Conservation (phyloP, 1,140 invertebrate genomes). For the Melitaea cinxia region DNA sequence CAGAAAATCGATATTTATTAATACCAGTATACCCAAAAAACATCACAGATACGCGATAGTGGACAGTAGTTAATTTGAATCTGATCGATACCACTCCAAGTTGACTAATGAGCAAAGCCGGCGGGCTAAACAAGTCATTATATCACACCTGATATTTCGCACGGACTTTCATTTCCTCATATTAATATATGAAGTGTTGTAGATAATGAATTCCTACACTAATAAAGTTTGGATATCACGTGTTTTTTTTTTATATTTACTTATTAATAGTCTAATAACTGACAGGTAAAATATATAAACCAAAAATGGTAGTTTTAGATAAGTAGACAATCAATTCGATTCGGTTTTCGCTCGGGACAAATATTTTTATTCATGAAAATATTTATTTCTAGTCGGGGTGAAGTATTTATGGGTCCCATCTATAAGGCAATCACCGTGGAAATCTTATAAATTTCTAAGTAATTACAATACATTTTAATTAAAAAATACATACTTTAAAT, state of each 20-base stretch:
- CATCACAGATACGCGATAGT: conserved; percentile 33
- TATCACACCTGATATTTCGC: conserved; percentile 56
- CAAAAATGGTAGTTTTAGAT: neutral
- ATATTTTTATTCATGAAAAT: too few relatives aligned
- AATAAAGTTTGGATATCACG: conserved; percentile 36
- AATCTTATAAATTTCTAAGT: too few relatives aligned
- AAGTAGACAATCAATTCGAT: too few relatives aligned
- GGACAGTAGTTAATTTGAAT: conserved; percentile 48
- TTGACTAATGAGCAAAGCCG: conserved; percentile 70
- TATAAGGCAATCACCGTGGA: too few relatives aligned
- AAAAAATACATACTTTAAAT: too few relatives aligned
- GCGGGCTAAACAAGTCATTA: conserved; percentile 63
- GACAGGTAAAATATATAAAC: neutral
- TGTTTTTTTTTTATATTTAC: neutral
- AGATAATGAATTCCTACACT: conserved; percentile 60
- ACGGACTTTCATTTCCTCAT: conserved; percentile 63
- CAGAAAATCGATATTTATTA: neutral
- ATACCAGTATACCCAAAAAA: conserved; percentile 9
- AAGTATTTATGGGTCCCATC: too few relatives aligned
- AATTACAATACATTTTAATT: too few relatives aligned
- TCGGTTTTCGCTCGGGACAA: too few relatives aligned
- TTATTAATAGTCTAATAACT: neutral
- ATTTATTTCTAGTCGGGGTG: too few relatives aligned
- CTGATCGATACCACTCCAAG: conserved; percentile 58
- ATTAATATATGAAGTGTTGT: conserved; percentile 53